These are phyloP conservation scores for Gobius niger DNA, from an alignment of 2,113 vertebrate genomes.

Conservation along the genomic window DNA sequence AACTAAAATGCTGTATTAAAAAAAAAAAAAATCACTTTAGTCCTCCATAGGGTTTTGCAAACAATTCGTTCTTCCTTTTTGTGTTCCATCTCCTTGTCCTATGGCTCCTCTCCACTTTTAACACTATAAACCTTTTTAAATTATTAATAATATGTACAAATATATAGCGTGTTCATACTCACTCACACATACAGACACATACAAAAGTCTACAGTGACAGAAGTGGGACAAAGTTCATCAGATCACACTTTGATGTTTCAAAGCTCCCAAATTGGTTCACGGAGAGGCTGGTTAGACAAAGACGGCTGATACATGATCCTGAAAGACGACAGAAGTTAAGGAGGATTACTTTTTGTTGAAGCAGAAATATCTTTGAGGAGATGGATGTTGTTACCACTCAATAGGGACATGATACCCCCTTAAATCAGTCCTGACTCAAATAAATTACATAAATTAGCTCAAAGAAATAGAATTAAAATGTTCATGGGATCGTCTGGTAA, in stretches of 20 bases:
- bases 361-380: too few species aligned
- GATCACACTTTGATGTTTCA: not conserved
- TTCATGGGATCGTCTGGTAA: too few species aligned
- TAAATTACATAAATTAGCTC: too few species aligned
- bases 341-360: too few species aligned
- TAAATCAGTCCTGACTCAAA: too few species aligned
- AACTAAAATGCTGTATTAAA: too few species aligned
- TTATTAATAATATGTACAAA: constrained; percentile 76
- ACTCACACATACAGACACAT: constrained; percentile 31
- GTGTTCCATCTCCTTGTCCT: not conserved
- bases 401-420: too few species aligned
- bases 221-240: constrained; percentile 30
- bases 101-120: constrained; percentile 44
- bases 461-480: too few species aligned
- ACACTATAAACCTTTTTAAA: constrained; percentile 72
- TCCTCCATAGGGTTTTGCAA: not conserved
- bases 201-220: constrained; percentile 14
- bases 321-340: not conserved
- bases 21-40: not conserved
- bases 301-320: not conserved
- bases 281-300: not conserved
- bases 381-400: too few species aligned
- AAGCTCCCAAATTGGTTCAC: constrained; percentile 9
- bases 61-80: not conserved
- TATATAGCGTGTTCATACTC: constrained; percentile 54